Conservation (phyloP, 2,888 invertebrate species). For the Ceraclea dissimilis region DNA sequence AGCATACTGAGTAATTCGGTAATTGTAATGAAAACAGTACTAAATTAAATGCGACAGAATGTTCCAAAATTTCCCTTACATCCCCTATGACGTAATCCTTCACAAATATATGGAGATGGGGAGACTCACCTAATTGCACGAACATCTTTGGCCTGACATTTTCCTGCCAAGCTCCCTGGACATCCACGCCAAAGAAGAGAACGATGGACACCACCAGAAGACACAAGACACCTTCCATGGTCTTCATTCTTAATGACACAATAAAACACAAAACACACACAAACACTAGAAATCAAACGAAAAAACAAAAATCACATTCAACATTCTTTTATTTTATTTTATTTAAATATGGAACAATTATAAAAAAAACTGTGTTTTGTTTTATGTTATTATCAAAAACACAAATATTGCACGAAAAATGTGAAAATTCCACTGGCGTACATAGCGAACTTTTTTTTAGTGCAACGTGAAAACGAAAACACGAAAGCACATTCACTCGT, state of each 20-base stretch:
- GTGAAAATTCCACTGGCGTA: too few relatives aligned
- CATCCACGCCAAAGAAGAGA: constrained; percentile 32
- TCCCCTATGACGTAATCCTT: too few relatives aligned
- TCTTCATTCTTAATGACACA: constrained; percentile 27
- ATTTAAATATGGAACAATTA: too few relatives aligned
- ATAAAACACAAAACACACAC: background rate
- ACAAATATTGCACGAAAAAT: too few relatives aligned
- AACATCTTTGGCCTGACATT: constrained; percentile 88
- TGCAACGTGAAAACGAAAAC: background rate
- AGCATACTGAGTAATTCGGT: too few relatives aligned
- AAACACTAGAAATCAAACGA: background rate
- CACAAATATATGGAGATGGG: too few relatives aligned
- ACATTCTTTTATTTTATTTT: background rate
- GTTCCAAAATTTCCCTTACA: too few relatives aligned
- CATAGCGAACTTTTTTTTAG: too few relatives aligned
- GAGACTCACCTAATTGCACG: constrained; percentile 85
- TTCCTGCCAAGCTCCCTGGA: constrained; percentile 75
- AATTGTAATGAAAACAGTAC: too few relatives aligned
- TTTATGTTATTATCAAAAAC: too few relatives aligned
- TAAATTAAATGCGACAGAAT: too few relatives aligned
- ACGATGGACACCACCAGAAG: constrained; percentile 43
- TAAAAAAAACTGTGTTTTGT: too few relatives aligned
- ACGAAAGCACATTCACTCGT: background rate
- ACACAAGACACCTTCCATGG: constrained; percentile 30
- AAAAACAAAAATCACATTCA: background rate